A percentile compares a stretch with the other conserved stretches of the same genome.
Conservation (phyloP, 2,113 vertebrate genomes). For the Cranoglanis bouderius region DNA sequence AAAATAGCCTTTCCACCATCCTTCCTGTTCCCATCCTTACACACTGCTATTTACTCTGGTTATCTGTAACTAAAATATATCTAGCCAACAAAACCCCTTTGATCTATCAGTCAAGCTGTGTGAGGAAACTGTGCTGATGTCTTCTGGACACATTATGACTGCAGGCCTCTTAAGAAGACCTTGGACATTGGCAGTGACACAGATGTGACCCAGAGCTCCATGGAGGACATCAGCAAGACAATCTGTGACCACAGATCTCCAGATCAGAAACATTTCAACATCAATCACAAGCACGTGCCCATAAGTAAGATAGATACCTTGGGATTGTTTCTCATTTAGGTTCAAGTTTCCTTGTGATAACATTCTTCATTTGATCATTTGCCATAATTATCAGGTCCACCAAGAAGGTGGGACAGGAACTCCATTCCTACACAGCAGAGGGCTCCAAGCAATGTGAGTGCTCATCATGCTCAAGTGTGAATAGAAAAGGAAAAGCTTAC, state of each 20-base stretch:
- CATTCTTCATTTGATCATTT: background rate
- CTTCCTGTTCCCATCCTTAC: conserved; percentile 25
- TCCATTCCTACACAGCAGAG: conserved; percentile 69
- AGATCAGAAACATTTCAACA: conserved; percentile 74
- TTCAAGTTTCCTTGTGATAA: background rate
- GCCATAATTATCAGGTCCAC: conserved; percentile 59
- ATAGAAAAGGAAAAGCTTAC: background rate
- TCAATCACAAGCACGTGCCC: conserved; percentile 51
- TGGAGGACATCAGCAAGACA: conserved; percentile 76
- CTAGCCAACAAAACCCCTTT: background rate
- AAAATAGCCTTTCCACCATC: conserved; percentile 21
- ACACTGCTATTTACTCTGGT: background rate
- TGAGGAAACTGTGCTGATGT: conserved; percentile 22
- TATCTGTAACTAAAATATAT: background rate
- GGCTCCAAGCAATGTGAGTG: conserved; percentile 68
- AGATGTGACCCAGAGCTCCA: conserved; percentile 77
- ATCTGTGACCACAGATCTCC: conserved; percentile 75
- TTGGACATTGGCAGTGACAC: conserved; percentile 78
- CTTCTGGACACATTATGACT: background rate
- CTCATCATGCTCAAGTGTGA: background rate
- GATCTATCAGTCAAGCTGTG: background rate
- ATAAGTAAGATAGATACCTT: conserved; percentile 51
- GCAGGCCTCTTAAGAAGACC: conserved; percentile 75
- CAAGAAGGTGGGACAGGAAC: conserved; percentile 75
- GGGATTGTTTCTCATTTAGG: background rate